Evolutionary conservation across 2,888 invertebrate species (phyloP), one percentile per base, ranked within the genome.

Genomic region (Pimpla rufipes): DNA sequence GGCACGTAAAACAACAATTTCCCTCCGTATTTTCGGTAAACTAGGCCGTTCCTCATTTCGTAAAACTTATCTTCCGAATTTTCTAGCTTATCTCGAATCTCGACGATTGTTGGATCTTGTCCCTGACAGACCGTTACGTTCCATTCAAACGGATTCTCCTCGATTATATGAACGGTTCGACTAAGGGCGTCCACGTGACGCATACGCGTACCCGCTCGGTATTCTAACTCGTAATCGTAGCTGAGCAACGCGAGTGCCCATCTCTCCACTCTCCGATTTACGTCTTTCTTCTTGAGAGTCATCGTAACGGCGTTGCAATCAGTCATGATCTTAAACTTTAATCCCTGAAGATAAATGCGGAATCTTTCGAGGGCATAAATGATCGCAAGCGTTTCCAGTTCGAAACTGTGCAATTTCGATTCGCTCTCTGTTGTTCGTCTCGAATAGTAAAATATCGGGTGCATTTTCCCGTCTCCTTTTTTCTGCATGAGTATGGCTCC

Each of bases 381-480:
- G 16, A 86, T 86, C 0, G 86, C 84, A 6, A 89, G 59, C 0
- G 86, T 81, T 45, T 91, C 90, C 6, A 92, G 64, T 71, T 91
- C 91, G 71, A 87, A 92, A 84, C 90, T 90, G 67, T 91, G 88
- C 42, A 89, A 89, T 50, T 81, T 87, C 0, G 85, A 79, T 84
- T 92, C 89, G 1, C 45, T 23, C 0, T 87, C 86, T 0, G 85
- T 89, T 2, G 90, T 89, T 18, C 87, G 80, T 67, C 88, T 88
- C 8, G 90, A 90, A 81, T 89, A 91, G 78, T 90, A 91, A 74
- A 90, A 90, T 0, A 91, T 70, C 0, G 90, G 90, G 37, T 91
- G 89, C 47, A 91, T 85, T 57, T 85, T 85, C 11, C 71, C 64
- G 78, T 90, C 87, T 1, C 45, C 6, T 66, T 90, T 88, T 71